Evolutionary conservation across 2,113 vertebrate genomes (phyloP).

Genomic region (Grammomys surdaster): DNA sequence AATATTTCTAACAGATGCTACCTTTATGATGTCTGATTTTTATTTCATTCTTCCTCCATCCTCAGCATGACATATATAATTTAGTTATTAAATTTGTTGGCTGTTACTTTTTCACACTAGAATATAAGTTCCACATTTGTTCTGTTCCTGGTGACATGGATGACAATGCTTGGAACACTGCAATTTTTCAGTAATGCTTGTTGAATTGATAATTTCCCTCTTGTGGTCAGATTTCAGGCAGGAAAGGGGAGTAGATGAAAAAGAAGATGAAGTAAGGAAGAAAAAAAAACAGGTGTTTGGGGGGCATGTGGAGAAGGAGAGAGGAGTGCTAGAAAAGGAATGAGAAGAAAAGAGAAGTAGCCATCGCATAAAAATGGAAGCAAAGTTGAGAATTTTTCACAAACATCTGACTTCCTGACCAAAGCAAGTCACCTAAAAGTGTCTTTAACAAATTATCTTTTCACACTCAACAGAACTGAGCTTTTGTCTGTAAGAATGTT

Average conservation of each 20-base stretch:
- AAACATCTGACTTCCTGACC: background rate
- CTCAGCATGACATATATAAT: background rate
- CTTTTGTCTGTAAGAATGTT: background rate
- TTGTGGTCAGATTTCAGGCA: background rate
- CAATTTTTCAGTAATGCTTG: background rate
- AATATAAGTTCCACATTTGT: too few relatives aligned
- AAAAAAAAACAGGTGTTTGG: too few relatives aligned
- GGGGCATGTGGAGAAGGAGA: background rate
- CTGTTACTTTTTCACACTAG: background rate
- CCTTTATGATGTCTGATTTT: background rate
- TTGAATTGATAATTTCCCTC: background rate
- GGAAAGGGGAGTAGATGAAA: background rate
- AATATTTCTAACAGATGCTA: background rate
- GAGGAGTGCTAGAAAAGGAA: background rate
- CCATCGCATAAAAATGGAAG: background rate
- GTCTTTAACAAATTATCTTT: background rate
- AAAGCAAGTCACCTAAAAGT: background rate
- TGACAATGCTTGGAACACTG: background rate
- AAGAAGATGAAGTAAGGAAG: background rate
- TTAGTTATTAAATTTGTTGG: background rate
- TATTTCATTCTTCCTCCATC: background rate
- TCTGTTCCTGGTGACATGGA: background rate
- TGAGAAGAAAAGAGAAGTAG: background rate
- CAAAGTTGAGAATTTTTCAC: background rate
- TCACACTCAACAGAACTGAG: background rate